Evolutionary conservation across 2,797 vertebrate species (phyloP).

Genomic region (Eurystomus glaucurus): DNA sequence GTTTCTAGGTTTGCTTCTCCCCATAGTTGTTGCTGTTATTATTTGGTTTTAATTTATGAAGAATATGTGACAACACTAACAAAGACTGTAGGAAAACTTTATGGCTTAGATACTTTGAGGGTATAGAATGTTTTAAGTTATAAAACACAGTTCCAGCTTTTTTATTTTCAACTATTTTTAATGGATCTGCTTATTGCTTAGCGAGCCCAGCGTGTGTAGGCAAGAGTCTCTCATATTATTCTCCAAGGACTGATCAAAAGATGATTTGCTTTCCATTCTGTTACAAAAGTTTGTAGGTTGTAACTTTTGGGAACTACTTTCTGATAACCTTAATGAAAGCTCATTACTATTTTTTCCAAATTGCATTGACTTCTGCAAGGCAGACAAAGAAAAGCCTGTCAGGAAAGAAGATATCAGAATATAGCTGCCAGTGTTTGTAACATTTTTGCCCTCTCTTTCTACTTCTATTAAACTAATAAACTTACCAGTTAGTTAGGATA

Average conservation of each 20-base stretch:
- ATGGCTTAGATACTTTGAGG: not conserved
- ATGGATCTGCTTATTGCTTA: not conserved
- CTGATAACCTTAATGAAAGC: not conserved
- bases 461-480: not conserved
- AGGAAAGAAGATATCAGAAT: not conserved
- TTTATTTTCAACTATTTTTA: not conserved
- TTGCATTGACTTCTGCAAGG: not conserved
- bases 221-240: not conserved
- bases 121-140: not conserved
- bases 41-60: not conserved
- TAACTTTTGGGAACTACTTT: not conserved
- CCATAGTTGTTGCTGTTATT: not conserved
- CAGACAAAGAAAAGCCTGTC: not conserved
- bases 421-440: not conserved
- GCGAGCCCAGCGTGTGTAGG: accelerated
- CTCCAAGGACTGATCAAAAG: not conserved
- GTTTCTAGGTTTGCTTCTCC: not conserved
- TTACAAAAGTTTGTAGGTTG: not conserved
- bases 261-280: not conserved
- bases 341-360: not conserved
- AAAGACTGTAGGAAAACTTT: not conserved
- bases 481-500: not conserved
- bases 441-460: not conserved
- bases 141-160: not conserved
- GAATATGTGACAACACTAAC: not conserved